Base-by-base conservation (phyloP, 2,113 vertebrate genomes). In the Miniopterus natalensis region DNA sequence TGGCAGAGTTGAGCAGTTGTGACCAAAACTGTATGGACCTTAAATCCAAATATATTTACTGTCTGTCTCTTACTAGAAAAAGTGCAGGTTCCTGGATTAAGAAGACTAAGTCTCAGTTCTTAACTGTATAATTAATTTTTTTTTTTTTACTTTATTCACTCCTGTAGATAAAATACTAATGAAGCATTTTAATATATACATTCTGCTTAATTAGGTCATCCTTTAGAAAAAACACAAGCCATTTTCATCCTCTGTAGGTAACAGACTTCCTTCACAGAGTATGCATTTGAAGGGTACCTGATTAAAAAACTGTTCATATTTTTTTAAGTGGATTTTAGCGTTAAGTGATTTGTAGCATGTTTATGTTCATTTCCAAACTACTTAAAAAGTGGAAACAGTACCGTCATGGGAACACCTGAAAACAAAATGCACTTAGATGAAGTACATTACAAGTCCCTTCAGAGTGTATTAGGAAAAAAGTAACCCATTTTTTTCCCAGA, bases 341-440 rank as follows among this genome's bases (percentile, higher is more conserved):
- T 96, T 97, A 95, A 25, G 83, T 96, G 65, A 96, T 68, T 75
- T 92, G 25, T 53, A 93, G 31, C 6, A 31, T 92, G 88, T 95
- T 97, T 98, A 89, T 94, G 90, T 91, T 95, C n/a, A 81, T 90
- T 94, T 90, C 21, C 42, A 70, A 92, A 86, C 20, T 68, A 83
- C 57, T 95, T 92, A 92, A 94, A 96, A 95, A 57, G 61, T 29
- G 23, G 51, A 93, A 88, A 97, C 92, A 89, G 59, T 66, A 80
- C 77, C 20, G 45, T 25, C 84, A 78, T n/a, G 90, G 85, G 89
- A 97, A 97, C 65, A 92, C 61, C 61, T 87, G 83, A 74, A 97
- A 96, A 96, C 91, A 95, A 90, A 96, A 90, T 71, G 42, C 23
- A 92, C 36, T 95, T 61, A 20, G 4, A 65, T 31, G 49, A 85